Evolutionary conservation across 2,113 vertebrate genomes (phyloP), one percentile per base, ranked within the genome.

Genomic region (Lota lota): DNA sequence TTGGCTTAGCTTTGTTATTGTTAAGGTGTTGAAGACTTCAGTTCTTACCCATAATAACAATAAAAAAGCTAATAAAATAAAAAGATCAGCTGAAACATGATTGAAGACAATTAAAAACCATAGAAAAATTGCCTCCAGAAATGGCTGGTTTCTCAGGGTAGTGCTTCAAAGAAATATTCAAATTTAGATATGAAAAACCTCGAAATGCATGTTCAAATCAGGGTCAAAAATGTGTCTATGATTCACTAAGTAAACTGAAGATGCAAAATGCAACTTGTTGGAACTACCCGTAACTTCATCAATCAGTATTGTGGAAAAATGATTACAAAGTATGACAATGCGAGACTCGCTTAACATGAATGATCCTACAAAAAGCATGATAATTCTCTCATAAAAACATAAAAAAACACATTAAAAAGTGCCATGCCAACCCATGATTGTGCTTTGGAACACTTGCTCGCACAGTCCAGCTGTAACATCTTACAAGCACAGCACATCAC

Each of bases 371-470:
- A 76, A 83, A 80, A 80, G 62, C 36, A n/a, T 8, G 72, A 53
- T 56, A 4, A 72, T 47, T 66, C n/a, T 47, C 66, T 77, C 60
- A 53, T 75, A 79, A 63, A 73, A 62, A 88, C 24, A 60, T 83
- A 28, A 53, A 22, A 24, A 24, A 64, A 22, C 4, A 21, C 7
- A 50, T 22, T 57, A 70, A 73, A 77, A 85, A 51, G 60, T 20
- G 24, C 51, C 54, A n/a, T 10, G 21, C 40, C 11, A 2, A 73
- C 50, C 17, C 57, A 10, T 21, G 19, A 75, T 88, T 85, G 85
- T 84, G 84, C 85, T 88, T 83, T 66, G 67, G 63, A 79, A 76
- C 79, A 77, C 76, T 61, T 61, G 64, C 60, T 67, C 24, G 62
- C 83, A 79, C 79, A 79, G 76, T 77, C 78, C 78, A 69, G 72